A percentile compares a stretch with the other conserved stretches of the same genome.
Conservation (phyloP, 1,140 invertebrate species). For the Apis laboriosa region DNA sequence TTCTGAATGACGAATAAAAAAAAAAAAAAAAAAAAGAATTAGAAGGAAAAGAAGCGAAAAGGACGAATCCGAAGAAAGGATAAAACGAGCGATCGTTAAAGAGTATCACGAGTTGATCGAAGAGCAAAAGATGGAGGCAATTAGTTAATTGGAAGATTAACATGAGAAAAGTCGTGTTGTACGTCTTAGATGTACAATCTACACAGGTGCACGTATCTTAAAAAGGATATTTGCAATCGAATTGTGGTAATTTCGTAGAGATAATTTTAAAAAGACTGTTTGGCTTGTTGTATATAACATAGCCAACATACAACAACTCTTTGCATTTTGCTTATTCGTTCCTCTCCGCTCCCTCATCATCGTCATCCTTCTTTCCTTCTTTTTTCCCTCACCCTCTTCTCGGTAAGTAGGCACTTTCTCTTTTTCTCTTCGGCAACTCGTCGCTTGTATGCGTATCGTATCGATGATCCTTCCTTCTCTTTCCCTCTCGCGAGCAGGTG, state of each 20-base stretch:
- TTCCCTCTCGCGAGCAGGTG: conserved; percentile 52
- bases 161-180: conserved; percentile 49
- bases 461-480: conserved; percentile 17
- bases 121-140: too few species aligned
- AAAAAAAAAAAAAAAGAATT: too few species aligned
- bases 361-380: conserved; percentile 14
- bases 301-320: conserved; percentile 2
- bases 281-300: conserved; percentile 53
- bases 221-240: conserved; percentile 64
- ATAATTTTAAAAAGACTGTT: conserved; percentile 63
- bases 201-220: conserved; percentile 63
- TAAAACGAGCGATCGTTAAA: conserved; percentile 21
- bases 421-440: conserved; percentile 49
- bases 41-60: too few species aligned
- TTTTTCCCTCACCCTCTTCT: conserved; percentile 6
- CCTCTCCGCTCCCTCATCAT: conserved; percentile 29
- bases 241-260: conserved; percentile 70
- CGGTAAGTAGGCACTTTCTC: conserved; percentile 9
- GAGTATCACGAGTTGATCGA: background rate
- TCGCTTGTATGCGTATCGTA: conserved; percentile 36
- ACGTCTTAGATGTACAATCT: conserved; percentile 8
- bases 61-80: background rate
- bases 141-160: conserved; percentile 45
- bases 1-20: too few species aligned
- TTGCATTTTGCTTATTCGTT: conserved; percentile 1